These are phyloP conservation scores for Pedetes capensis DNA, from an alignment of 2,113 vertebrate genomes.

Conservation along the genomic window DNA sequence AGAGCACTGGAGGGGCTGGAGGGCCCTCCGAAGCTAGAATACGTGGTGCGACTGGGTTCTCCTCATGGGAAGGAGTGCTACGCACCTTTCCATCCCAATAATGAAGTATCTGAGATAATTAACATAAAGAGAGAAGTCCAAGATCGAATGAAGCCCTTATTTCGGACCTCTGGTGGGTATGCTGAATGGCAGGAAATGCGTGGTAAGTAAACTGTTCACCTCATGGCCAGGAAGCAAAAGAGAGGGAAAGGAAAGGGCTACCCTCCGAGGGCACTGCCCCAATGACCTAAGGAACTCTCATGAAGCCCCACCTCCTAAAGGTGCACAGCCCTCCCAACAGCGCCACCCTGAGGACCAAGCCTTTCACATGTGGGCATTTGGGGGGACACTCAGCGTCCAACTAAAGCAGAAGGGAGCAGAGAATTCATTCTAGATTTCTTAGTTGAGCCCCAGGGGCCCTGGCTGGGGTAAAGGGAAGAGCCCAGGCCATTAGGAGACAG, in stretches of 20 bases:
- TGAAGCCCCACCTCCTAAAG: not conserved
- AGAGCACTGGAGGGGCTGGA: not conserved
- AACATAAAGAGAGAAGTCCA: not conserved
- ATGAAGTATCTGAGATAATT: not conserved
- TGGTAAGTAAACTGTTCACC: not conserved
- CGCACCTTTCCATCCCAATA: not conserved
- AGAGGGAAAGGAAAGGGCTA: not conserved
- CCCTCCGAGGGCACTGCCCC: not conserved
- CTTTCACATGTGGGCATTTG: not conserved
- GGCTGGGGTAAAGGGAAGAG: no score
- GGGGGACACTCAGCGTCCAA: not conserved
- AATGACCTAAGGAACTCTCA: not conserved
- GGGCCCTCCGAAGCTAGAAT: not conserved
- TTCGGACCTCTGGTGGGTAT: not conserved
- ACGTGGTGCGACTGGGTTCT: not conserved
- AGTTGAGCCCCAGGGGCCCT: no score
- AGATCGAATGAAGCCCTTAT: not conserved
- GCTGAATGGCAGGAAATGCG: not conserved
- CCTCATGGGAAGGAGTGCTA: not conserved
- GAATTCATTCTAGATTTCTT: not conserved
- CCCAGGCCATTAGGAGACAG: not conserved
- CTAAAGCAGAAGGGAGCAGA: not conserved
- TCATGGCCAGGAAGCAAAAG: not conserved
- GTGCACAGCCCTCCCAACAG: no score
- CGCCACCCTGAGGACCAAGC: not conserved